These are phyloP conservation scores for Epizoanthus scotinus DNA, from an alignment of 92 coral and sea anemone genomes.

Conservation along the genomic window DNA sequence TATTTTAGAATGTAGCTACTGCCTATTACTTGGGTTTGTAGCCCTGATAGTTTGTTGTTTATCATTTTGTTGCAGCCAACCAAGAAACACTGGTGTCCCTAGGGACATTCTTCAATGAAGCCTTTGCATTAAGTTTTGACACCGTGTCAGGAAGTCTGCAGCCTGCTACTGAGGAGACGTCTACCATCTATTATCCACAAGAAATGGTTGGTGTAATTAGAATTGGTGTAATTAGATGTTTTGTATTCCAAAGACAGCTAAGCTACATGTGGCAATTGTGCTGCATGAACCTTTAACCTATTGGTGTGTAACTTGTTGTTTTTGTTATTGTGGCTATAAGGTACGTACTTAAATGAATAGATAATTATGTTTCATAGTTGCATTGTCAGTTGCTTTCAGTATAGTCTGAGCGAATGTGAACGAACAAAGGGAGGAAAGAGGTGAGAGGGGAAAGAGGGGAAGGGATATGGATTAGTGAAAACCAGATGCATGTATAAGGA, in stretches of 20 bases:
- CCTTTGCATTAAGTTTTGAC: constrained; percentile 64
- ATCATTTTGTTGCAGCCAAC: constrained; percentile 60
- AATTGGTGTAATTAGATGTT: too few species aligned
- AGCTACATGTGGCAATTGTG: not conserved
- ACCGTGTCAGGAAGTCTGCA: constrained; percentile 40
- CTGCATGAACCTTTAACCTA: constrained; percentile 4
- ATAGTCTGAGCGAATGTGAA: too few species aligned
- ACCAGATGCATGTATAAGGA: too few species aligned
- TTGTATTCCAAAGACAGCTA: too few species aligned
- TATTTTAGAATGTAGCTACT: not conserved
- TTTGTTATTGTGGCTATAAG: too few species aligned
- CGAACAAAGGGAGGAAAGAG: too few species aligned
- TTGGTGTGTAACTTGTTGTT: too few species aligned
- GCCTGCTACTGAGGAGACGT: constrained; percentile 53
- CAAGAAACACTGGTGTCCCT: constrained; percentile 93
- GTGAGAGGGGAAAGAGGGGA: too few species aligned
- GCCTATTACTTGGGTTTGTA: not conserved
- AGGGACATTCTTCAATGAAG: constrained; percentile 82
- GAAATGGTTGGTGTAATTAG: constrained; percentile 1
- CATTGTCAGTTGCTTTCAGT: too few species aligned
- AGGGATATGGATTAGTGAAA: too few species aligned
- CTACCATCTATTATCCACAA: constrained; percentile 14
- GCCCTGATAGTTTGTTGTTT: not conserved
- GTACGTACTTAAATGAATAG: too few species aligned
- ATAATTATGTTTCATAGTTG: too few species aligned